Evolutionary conservation across 2,797 vertebrate genomes (phyloP).

Genomic region (Trematomus bernacchii): DNA sequence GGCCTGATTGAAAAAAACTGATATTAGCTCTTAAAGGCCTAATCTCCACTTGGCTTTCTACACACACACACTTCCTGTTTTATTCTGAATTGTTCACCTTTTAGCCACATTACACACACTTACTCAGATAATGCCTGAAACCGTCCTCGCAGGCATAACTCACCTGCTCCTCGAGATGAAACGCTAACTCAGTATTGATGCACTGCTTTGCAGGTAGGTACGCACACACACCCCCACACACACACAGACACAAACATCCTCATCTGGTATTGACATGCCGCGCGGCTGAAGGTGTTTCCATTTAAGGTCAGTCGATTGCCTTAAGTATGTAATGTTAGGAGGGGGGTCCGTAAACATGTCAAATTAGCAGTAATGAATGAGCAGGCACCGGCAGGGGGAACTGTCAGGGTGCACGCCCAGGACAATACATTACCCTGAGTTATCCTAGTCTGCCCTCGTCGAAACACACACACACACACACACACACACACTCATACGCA

Average conservation of each 20-base stretch:
- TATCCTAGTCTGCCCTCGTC: constrained; percentile 77
- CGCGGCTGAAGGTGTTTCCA: constrained; percentile 83
- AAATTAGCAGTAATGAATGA: constrained; percentile 88
- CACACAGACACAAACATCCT: constrained; percentile 69
- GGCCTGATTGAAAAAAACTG: constrained; percentile 67
- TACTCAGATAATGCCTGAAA: constrained; percentile 70
- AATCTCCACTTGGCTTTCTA: constrained; percentile 46
- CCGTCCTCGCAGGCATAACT: constrained; percentile 83
- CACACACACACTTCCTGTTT: constrained; percentile 30
- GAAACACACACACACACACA: constrained; percentile 55
- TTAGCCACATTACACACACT: constrained; percentile 72
- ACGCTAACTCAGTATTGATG: constrained; percentile 85
- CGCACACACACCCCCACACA: constrained; percentile 37
- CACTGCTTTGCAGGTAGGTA: constrained; percentile 64
- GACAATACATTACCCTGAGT: constrained; percentile 86
- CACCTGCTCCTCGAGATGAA: constrained; percentile 85
- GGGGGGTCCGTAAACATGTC: constrained; percentile 86
- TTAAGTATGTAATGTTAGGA: constrained; percentile 88
- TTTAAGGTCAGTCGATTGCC: constrained; percentile 86
- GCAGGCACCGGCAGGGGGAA: constrained; percentile 73
- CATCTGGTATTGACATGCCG: constrained; percentile 80
- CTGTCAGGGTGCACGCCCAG: constrained; percentile 78
- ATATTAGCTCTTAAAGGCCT: constrained; percentile 65
- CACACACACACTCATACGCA: constrained; percentile 62
- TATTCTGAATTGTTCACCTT: constrained; percentile 71